Base-by-base conservation (phyloP, 2,888 invertebrate genomes). In the Exocentrus adspersus region DNA sequence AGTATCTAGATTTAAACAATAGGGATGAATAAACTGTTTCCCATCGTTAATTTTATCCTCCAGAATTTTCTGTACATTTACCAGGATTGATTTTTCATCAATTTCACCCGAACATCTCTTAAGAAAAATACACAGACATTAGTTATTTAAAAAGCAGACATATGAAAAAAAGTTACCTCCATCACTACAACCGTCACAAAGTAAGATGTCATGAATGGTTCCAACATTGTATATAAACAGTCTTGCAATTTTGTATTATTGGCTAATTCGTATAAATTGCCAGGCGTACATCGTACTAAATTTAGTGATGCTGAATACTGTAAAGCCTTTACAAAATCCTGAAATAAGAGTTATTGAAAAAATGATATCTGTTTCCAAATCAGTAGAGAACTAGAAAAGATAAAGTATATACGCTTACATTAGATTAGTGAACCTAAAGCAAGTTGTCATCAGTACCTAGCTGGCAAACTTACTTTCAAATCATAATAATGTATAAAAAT, bases 1-100 rank as follows among this genome's bases (percentile, higher is more conserved):
- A 57, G 86, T 85, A 69, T 93, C 93, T 69, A 93, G 84, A 41
- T 91, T 90, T 62, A 94, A 84, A 70, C 89, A 88, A 82, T 92
- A 92, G 0, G 92, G 92, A 83, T 92, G 92, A 9, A 86, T 83
- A 56, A 81, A 77, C 41, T 79, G 78, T 10, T 75, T 72, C 57
- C 78, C 77, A 30, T 80, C 74, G 17, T 78, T 78, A 2, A 88
- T 77, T 32, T 83, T 74, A 16, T 78, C 75, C 79, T 92, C 92
- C 20, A 88, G 83, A 14, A 84, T 80, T 75, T 85, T 84, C 77
- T 93, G 92, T 1, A 86, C 83, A 53, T 83, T 81, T 62, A 84
- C 85, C 60, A 90, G 72, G 9, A 87, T 82, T 20, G 81, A 79
- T 74, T 87, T 87, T 72, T 88, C 87, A 3, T 83, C 83, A 68